Evolutionary conservation across 2,888 invertebrate genomes (phyloP), one percentile per base, ranked within the genome.

Genomic region (Drosophila demipolita): DNA sequence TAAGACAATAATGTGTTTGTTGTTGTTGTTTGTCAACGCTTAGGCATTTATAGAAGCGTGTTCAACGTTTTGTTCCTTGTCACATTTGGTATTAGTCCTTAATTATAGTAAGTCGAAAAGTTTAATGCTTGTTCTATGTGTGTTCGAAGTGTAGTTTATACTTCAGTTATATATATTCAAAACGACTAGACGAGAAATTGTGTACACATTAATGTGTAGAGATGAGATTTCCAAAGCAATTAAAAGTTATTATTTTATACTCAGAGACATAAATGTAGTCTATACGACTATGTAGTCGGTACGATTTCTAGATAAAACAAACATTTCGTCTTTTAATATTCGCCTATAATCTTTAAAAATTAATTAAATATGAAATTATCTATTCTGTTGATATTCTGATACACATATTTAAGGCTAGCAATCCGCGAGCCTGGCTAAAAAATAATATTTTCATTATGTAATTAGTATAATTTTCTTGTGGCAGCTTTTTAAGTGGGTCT

Each of bases 1-100:
- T 36, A 73, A 68, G 82, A 88, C 86, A 86, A 88, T 83, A 82
- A 82, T 66, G 35, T 72, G 53, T 63, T 79, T 55, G 50, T 63
- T 45, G 29, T 29, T 73, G 75, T 77, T 73, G 70, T 61, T 70
- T 72, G 57, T 55, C 52, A 52, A 69, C 55, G 48, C 29, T 70
- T 65, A 68, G 73, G 87, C 83, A 87, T 83, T 83, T 86, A 83
- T 45, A 66, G 62, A 64, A 66, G 50, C 52, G 59, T 48, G 57
- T 76, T 76, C 66, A 79, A 79, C 50, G 38, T 50, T 33, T 57
- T 61, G 65, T 65, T 58, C 74, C 67, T 70, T 72, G 55, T 69
- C 63, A 20, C 17, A 33, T 15, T n/a, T 20, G 12, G n/a, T 7
- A 8, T 6, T 29, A 57, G 23, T 36, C 42, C 2, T 54, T 20